Evolutionary conservation across 2,888 invertebrate species (phyloP), one percentile per base, ranked within the genome.

Genomic region (Oxytorus armatus): DNA sequence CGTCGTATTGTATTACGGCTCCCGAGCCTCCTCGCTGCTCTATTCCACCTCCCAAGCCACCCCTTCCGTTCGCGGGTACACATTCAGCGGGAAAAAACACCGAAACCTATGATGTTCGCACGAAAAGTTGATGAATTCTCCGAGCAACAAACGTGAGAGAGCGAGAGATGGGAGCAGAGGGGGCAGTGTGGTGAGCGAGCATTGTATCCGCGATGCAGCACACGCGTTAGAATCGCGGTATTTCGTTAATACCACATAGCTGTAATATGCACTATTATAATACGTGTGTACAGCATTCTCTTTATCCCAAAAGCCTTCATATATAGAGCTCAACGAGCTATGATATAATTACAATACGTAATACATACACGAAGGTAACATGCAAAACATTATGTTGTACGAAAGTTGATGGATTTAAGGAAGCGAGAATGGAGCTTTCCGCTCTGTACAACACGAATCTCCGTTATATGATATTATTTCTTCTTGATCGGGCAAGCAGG

Each of bases 1-100:
- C 89, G 88, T 88, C 88, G 85, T 85, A 88, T 86, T 89, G 86
- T 87, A 87, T 89, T 87, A 88, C 89, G 84, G 80, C 87, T 84
- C 84, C 85, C 80, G 65, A 77, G 79, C 73, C 36, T 55, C 33
- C 79, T 47, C 66, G 23, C 39, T 21, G 39, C 7, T 29, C 33
- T 23, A 29, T 47, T 82, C 79, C 33, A 18, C 7, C 29, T n/a
- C 42, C 8, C 47, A 23, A 0, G 4, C 33, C 14, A 75, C 80
- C 83, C 83, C 83, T 83, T 81, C 83, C 83, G 82, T 68, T 61
- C n/a, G n/a, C n/a, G 39, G 33, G 39, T 57, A 53, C 59, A 81
- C 81, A 76, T 81, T 75, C 79, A 78, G 11, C 14, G 47, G 63
- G 57, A 76, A 75, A 53, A 65, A 61, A 61, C 49, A 61, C 16